phyloP scores from a whole-genome alignment of 1,140 invertebrate species.

The Philotrypesis tridentata region DNA sequence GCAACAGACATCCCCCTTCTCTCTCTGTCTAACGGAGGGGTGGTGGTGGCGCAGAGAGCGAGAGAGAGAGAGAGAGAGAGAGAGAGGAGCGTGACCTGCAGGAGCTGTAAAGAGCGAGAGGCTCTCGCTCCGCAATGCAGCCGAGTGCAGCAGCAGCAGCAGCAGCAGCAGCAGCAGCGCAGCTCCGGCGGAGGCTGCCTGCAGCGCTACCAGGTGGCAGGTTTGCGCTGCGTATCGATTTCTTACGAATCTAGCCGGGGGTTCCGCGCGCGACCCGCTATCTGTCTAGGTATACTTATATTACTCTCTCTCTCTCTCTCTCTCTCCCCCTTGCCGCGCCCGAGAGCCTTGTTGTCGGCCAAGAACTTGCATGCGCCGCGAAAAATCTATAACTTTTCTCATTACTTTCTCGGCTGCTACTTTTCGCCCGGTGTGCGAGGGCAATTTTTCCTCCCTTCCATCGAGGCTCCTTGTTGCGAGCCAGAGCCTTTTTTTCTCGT shows the following conservation, averaged over 20 bases:
- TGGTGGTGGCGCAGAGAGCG: background rate
- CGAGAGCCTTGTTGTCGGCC: slow-evolving; percentile 5
- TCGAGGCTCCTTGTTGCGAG: background rate
- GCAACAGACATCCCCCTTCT: background rate
- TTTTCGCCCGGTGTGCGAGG: background rate
- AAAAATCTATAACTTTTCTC: slow-evolving; percentile 36
- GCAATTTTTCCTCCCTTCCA: background rate
- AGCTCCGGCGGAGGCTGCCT: slow-evolving; percentile 55
- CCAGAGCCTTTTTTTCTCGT: background rate
- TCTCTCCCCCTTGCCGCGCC: background rate
- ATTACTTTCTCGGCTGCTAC: slow-evolving; percentile 10
- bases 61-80: background rate
- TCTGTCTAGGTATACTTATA: slow-evolving; percentile 17
- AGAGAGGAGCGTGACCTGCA: slow-evolving; percentile 49
- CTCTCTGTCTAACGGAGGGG: no score
- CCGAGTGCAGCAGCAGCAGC: background rate
- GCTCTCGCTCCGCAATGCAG: background rate
- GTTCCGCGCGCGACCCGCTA: slow-evolving; percentile 15
- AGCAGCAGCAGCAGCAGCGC: slow-evolving; percentile 13
- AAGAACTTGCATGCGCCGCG: slow-evolving; percentile 44
- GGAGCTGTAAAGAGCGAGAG: background rate
- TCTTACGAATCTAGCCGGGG: slow-evolving; percentile 65
- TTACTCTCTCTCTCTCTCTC: slow-evolving; percentile 11
- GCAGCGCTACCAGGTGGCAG: slow-evolving; percentile 62
- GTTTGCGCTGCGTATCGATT: slow-evolving; percentile 63